Evolutionary conservation across 2,113 vertebrate species (phyloP), one percentile per base, ranked within the genome.

Genomic region (Tricholaema leucomelas): DNA sequence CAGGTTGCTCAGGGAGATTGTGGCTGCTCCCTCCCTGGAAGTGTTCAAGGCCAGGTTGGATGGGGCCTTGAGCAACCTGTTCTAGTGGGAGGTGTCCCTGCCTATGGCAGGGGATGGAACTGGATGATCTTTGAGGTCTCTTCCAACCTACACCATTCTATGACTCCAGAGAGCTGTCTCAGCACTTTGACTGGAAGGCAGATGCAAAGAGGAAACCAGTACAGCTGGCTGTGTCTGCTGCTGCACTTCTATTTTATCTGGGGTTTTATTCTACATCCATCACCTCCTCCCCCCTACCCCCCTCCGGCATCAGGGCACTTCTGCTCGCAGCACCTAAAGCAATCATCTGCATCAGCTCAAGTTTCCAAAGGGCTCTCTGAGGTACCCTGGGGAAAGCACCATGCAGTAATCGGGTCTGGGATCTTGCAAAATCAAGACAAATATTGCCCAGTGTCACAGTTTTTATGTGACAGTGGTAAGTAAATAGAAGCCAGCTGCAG

Each of bases 111-210:
- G 42, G 17, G 42, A 7, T 44, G 42, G 42, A 44, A 44, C 42
- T 44, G 42, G 42, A 18, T 44, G 17, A 44, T 17, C 42, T 12
- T 44, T 44, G 42, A 44, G 42, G 42, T 18, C 42, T 16, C 6
- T 44, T 44, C 42, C 42, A 44, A 44, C 42, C 40, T 40, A 40
- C 13, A 40, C 40, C 40, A 40, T 40, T 40, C 40, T 40, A 15
- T 44, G 42, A 44, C 42, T 64, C 89, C 2, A 77, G 84, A 94
- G 75, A 96, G 40, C 78, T 87, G 55, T 92, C 88, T 88, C 90
- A 88, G 78, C 70, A 93, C 35, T 84, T 92, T 94, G 92, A 93
- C 91, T 77, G 46, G 60, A 89, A 85, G 87, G 87, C 95, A 90
- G 82, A 85, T 81, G 76, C 76, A 94, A 92, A 89, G 87, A 95